Conservation (phyloP, 2,797 vertebrate species). For the Eulemur mongoz region DNA sequence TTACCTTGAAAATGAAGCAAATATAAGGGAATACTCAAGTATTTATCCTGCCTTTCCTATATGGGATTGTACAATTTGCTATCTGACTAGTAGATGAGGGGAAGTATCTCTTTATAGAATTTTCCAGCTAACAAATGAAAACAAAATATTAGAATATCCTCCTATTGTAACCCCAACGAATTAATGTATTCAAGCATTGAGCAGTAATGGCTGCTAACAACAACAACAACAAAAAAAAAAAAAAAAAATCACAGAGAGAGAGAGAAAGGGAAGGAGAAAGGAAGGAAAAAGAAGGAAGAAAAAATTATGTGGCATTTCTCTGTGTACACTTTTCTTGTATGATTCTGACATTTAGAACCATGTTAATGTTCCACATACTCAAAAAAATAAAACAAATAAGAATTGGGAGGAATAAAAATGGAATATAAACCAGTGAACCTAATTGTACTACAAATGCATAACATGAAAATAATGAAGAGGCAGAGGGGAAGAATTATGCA, state of each 20-base stretch:
- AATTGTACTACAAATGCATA: background rate
- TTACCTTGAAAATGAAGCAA: background rate
- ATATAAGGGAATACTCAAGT: background rate
- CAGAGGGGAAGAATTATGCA: background rate
- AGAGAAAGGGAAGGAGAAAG: background rate
- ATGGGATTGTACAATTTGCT: background rate
- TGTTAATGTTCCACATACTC: background rate
- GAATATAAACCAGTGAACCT: no score
- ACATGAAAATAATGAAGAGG: background rate
- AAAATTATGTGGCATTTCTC: background rate
- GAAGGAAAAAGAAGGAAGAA: background rate
- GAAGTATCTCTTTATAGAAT: background rate
- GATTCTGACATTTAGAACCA: background rate
- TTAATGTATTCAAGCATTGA: background rate
- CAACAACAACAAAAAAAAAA: no score
- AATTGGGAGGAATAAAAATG: background rate
- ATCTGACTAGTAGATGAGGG: background rate
- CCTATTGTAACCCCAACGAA: background rate
- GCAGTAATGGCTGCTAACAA: background rate
- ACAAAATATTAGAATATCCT: background rate
- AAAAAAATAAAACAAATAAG: background rate
- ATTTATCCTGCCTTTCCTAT: background rate
- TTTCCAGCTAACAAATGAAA: background rate
- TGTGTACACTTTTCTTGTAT: background rate
- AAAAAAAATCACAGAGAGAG: background rate